A percentile compares a stretch with the other conserved stretches of the same genome.
Evolutionary conservation across 2,113 vertebrate species (phyloP).

Genomic region (Nannobrachium achirus): DNA sequence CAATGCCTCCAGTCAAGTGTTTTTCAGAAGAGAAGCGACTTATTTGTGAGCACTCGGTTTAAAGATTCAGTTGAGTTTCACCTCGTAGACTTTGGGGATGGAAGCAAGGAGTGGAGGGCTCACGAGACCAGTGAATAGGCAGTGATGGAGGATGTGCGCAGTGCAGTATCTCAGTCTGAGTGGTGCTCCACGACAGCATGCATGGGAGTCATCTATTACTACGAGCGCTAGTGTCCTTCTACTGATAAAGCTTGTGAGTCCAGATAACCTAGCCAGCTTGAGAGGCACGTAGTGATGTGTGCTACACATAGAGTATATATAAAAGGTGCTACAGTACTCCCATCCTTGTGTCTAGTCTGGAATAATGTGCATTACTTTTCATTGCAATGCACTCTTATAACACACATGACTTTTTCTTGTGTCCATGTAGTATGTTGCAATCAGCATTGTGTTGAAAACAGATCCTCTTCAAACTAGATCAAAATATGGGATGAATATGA

Average conservation of each 20-base stretch:
- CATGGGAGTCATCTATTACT: conserved; percentile 33
- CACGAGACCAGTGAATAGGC: conserved; percentile 25
- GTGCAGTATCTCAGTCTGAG: conserved; percentile 23
- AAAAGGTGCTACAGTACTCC: too few species aligned
- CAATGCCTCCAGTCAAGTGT: background rate
- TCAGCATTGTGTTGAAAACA: too few species aligned
- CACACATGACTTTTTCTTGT: too few species aligned
- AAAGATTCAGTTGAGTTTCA: conserved; percentile 43
- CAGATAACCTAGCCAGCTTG: conserved; percentile 16
- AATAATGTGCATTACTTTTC: too few species aligned
- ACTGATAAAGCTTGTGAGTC: conserved; percentile 1
- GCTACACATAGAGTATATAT: too few species aligned
- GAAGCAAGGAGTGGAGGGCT: conserved; percentile 27
- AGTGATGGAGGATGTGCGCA: conserved; percentile 29
- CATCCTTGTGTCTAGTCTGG: too few species aligned
- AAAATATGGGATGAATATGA: too few species aligned
- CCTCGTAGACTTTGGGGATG: conserved; percentile 42
- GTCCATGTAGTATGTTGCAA: too few species aligned
- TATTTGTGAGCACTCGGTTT: conserved; percentile 12
- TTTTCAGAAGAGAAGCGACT: background rate
- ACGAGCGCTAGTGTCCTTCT: conserved; percentile 8
- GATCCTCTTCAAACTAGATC: too few species aligned
- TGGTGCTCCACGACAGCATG: conserved; percentile 8
- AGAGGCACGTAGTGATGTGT: too few species aligned
- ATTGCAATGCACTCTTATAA: too few species aligned